Base-by-base conservation (phyloP, 1,140 invertebrate genomes). In the Pissodes strobi region DNA sequence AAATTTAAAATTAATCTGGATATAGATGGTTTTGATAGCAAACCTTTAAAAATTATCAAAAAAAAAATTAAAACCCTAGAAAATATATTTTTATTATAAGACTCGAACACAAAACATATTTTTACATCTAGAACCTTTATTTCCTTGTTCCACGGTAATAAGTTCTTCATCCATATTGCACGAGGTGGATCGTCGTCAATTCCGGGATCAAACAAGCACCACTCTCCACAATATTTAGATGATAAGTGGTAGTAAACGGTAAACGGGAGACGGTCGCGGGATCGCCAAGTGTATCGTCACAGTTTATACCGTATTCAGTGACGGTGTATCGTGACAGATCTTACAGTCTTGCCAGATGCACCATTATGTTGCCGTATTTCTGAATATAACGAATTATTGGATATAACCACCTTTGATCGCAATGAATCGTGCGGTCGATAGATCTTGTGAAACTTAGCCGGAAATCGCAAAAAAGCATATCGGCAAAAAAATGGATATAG, bases 181-280 rank as follows among this genome's bases (percentile, higher is more conserved):
- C 39, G 39, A n/a, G n/a, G n/a, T 41, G 39, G 15, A 41, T 41
- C 15, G 13, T 41, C 39, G 6, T 41, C 15, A 41, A 41, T 41
- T 41, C 15, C 39, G 39, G 13, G 39, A 41, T 41, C 39, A 41
- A 17, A 41, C 39, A 41, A 41, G 39, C 39, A 41, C 39, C 39
- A 41, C 39, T 41, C 39, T 41, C 39, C 39, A 17, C 39, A 41
- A 13, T 13, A 41, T 41, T 41, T 41, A 41, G 13, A 41, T 34
- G 30, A 34, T 34, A 34, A 34, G 6, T 34, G 30, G n/a, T 34
- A 6, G 30, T 34, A 6, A 34, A 34, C 30, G 6, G 6, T 6
- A n/a, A 34, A 34, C 30, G 6, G 6, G 30, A 34, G 30, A 34
- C 30, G 30, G 6, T 34, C n/a, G 30, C n/a, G 30, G n/a, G 30